Percentiles rank a stretch among this genome's conserved stretches.
phyloP scores from a whole-genome alignment of 2,888 invertebrate genomes.

The Schrankia costaestrigalis region DNA sequence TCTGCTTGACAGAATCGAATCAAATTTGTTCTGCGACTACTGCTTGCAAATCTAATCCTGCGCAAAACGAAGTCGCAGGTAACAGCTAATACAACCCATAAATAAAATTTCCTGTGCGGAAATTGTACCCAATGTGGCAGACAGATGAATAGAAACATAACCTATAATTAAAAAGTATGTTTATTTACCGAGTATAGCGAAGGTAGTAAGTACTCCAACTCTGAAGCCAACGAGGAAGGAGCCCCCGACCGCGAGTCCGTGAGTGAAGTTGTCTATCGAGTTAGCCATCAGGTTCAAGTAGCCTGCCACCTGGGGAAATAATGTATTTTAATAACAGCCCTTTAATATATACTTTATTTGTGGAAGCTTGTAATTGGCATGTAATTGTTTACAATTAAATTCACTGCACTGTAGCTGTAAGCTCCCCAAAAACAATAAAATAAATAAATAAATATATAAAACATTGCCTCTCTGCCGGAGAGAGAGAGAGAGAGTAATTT shows the following conservation, averaged over 20 bases:
- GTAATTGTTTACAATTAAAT: too few species aligned
- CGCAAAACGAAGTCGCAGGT: too few species aligned
- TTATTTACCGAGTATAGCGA: constrained; percentile 87
- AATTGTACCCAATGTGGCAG: not conserved
- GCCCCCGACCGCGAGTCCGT: constrained; percentile 98
- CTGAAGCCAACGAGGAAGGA: constrained; percentile 96
- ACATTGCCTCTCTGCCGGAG: too few species aligned
- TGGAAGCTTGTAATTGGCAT: too few species aligned
- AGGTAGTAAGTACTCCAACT: constrained; percentile 94
- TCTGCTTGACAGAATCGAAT: too few species aligned
- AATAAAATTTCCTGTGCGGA: not conserved
- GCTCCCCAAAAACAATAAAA: too few species aligned
- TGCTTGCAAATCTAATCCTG: too few species aligned
- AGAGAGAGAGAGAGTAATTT: too few species aligned
- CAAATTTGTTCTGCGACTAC: too few species aligned
- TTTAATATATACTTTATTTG: not conserved
- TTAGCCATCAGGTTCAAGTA: constrained; percentile 98
- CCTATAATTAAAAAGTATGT: not conserved
- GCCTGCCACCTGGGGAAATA: constrained; percentile 84
- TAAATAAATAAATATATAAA: too few species aligned
- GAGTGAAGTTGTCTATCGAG: constrained; percentile 98
- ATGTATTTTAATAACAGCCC: not conserved
- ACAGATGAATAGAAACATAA: not conserved
- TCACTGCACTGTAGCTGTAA: too few species aligned
- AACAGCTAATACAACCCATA: not conserved